phyloP scores from a whole-genome alignment of 2,888 invertebrate species.

The Antitype chi region DNA sequence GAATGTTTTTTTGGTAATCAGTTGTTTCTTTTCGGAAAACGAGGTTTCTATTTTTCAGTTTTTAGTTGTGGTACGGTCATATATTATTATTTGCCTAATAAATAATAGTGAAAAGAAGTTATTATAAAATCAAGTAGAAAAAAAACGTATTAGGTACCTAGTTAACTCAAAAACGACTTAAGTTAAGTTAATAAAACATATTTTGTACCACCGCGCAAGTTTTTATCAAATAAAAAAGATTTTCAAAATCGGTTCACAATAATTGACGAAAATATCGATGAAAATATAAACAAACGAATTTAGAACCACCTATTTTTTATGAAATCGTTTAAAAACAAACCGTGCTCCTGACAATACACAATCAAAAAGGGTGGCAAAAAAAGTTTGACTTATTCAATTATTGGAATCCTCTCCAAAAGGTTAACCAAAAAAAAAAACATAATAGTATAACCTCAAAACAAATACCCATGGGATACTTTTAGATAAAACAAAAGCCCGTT shows the following conservation, averaged over 20 bases:
- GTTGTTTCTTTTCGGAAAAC: no score
- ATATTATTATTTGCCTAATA: no score
- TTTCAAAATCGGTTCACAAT: neutral
- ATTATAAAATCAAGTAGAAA: no score
- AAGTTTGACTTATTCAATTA: slow-evolving; percentile 9
- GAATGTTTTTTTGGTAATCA: no score
- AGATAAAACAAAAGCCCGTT: slow-evolving; percentile 50
- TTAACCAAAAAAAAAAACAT: slow-evolving; percentile 11
- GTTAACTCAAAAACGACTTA: no score
- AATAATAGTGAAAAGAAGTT: no score
- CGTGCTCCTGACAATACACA: neutral
- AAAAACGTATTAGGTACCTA: no score
- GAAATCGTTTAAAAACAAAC: neutral
- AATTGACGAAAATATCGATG: neutral
- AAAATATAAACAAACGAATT: neutral
- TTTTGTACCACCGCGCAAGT: no score
- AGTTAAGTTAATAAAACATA: no score
- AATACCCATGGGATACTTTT: slow-evolving; percentile 40
- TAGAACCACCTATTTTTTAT: neutral
- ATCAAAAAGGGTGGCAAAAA: neutral
- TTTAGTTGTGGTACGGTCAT: no score
- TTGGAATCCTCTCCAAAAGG: neutral
- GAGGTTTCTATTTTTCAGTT: no score
- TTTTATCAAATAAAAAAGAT: no score
- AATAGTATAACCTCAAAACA: slow-evolving; percentile 29